Evolutionary conservation across 2,888 invertebrate genomes (phyloP), one percentile per base, ranked within the genome.

Genomic region (Rhagonycha lutea): DNA sequence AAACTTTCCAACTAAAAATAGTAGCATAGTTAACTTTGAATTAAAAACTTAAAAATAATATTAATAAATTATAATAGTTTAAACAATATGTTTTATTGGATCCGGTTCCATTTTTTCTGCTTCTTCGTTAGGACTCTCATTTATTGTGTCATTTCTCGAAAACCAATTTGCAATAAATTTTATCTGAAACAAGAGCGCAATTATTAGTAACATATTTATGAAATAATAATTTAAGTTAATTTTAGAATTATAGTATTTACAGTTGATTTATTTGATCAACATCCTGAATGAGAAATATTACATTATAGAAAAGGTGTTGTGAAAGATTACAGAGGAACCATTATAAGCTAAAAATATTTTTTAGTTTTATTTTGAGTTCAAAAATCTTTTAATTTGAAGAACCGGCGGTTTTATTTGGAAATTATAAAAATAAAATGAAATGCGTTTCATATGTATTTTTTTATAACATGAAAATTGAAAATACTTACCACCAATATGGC

Each of bases 401-500:
- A 28, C 9, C 9, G 28, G 28, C 28, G 28, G 7, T 28, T 28
- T 47, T n/a, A n/a, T 47, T 47, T 47, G 47, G n/a, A n/a, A 47
- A 47, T n/a, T 47, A 47, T 47, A 47, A 47, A 47, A 47, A n/a
- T 47, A 47, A 47, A 47, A 7, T 47, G 2, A 47, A n/a, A 7
- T 47, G n/a, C n/a, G 12, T 2, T 12, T 32, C 12, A 5, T 32
- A 12, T 32, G 26, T 7, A 47, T n/a, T 7, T 47, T 47, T 47
- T 47, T 47, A 47, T n/a, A n/a, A 5, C 47, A 7, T 47, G 0
- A 47, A 47, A 47, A n/a, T 47, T 47, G 4, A n/a, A 47, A 47
- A 5, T 47, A n/a, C n/a, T 47, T 86, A 95, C 95, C 87, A 92
- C 91, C 80, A 95, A 86, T 70, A 94, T 81, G 75, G 95, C 94